Evolutionary conservation across 1,140 invertebrate species (phyloP).

Genomic region (Hermetia illucens): DNA sequence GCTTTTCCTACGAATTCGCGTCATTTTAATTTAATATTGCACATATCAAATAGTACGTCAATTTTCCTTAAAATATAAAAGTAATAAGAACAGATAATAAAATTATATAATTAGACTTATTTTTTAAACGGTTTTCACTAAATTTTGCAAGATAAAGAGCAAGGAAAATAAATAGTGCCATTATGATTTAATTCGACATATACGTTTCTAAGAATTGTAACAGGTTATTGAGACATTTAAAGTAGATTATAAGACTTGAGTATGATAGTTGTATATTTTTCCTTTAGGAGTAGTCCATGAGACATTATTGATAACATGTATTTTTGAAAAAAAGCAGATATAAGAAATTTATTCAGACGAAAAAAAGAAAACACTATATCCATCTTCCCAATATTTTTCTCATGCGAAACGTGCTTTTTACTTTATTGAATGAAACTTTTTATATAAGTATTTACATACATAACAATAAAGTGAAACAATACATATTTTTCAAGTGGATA

Average conservation of each 20-base stretch:
- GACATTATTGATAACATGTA: too few species aligned
- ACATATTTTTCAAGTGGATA: not conserved
- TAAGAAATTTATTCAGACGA: not conserved
- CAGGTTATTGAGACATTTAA: too few species aligned
- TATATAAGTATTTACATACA: not conserved
- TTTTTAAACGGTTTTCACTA: not conserved
- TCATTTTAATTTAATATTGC: too few species aligned
- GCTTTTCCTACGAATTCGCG: too few species aligned
- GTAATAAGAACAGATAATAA: not conserved
- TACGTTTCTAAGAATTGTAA: not conserved
- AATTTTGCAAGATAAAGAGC: not conserved
- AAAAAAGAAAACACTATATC: not conserved
- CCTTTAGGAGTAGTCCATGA: too few species aligned
- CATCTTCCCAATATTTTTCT: not conserved
- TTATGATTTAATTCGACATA: not conserved
- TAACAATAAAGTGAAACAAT: not conserved
- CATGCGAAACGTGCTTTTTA: not conserved
- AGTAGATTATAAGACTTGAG: too few species aligned
- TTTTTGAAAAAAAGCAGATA: not conserved
- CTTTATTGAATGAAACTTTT: not conserved
- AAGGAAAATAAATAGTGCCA: not conserved
- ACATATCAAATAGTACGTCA: constrained; percentile 1
- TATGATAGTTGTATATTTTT: too few species aligned
- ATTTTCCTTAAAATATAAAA: not conserved
- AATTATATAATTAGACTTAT: not conserved